A percentile compares a stretch with the other conserved stretches of the same genome.
Evolutionary conservation across 2,797 vertebrate species (phyloP).

Genomic region (Trachops cirrhosus): DNA sequence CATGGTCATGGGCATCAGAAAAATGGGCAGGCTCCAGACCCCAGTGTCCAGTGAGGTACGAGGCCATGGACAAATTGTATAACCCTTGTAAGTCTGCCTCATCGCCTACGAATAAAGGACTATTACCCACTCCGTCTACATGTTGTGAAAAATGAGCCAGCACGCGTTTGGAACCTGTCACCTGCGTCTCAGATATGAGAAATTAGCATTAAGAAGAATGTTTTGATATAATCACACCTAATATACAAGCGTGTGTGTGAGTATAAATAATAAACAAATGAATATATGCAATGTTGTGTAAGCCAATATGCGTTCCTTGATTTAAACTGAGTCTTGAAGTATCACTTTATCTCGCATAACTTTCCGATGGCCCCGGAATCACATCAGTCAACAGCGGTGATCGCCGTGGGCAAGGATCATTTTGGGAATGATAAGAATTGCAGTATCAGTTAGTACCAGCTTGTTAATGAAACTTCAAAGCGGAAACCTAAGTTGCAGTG

Average conservation of each 20-base stretch:
- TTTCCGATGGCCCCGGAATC: slow-evolving; percentile 71
- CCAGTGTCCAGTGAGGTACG: rapidly evolving
- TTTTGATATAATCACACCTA: not conserved
- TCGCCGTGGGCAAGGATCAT: slow-evolving; percentile 72
- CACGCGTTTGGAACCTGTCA: not conserved
- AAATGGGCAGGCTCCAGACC: rapidly evolving
- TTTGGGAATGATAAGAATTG: slow-evolving; percentile 74
- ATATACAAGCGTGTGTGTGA: not conserved
- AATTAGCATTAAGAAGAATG: not conserved
- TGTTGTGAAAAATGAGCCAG: not conserved
- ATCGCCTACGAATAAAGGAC: slow-evolving; percentile 25
- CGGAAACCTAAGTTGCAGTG: slow-evolving; percentile 73
- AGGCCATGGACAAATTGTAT: not conserved
- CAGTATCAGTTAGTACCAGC: slow-evolving; percentile 76
- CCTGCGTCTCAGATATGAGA: not conserved
- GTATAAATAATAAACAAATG: not conserved
- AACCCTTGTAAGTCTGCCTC: not conserved
- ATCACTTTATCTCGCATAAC: slow-evolving; percentile 26
- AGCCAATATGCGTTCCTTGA: not conserved
- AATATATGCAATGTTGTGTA: not conserved
- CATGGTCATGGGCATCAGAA: not conserved
- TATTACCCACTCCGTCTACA: no score
- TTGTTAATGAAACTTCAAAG: slow-evolving; percentile 84
- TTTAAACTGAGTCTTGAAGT: slow-evolving; percentile 60
- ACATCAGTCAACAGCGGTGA: slow-evolving; percentile 60